Evolutionary conservation across 1,140 invertebrate species (phyloP), one percentile per base, ranked within the genome.

Genomic region (Ceratina australensis): DNA sequence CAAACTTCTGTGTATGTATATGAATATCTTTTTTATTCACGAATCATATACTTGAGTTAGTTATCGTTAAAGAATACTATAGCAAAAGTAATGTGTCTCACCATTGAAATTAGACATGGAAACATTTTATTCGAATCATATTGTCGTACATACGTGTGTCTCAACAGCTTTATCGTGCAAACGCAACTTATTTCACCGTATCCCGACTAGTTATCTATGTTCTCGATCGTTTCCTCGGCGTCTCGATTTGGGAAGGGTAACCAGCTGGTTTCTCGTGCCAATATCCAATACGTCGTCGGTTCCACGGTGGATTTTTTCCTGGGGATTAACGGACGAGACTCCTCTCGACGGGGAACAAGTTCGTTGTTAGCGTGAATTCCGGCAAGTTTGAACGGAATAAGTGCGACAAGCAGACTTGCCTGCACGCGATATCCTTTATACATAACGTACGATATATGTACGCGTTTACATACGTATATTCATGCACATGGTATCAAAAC

Each of bases 391-490:
- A 76, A 49, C 56, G 28, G 56, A 68, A 76, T 69, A 69, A 69
- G 56, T 66, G 56, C 73, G 74, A 69, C 74, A 76, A 60, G 74
- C 56, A 60, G 66, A 66, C 74, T 76, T 56, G 74, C 74, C 66
- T 76, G 74, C 66, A 60, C 54, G 3, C 18, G 66, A 61, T 61
- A 52, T 22, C 56, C 26, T 76, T 68, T 28, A 49, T 57, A 68
- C 50, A n/a, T 47, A 74, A n/a, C 61, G 22, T 33, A n/a, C 18
- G 33, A 42, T 10, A 42, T 42, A 42, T 42, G 33, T 42, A 42
- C 33, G 7, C 33, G 33, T 10, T 5, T 42, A 42, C 33, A 0
- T 2, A 16, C 50, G 15, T 18, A 72, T 52, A 28, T 52, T 13
- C 22, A 60, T 63, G 54, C 49, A 16, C 10, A 24, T 5, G 50